phyloP scores from a whole-genome alignment of 2,797 vertebrate species.

The Etheostoma nigrum region DNA sequence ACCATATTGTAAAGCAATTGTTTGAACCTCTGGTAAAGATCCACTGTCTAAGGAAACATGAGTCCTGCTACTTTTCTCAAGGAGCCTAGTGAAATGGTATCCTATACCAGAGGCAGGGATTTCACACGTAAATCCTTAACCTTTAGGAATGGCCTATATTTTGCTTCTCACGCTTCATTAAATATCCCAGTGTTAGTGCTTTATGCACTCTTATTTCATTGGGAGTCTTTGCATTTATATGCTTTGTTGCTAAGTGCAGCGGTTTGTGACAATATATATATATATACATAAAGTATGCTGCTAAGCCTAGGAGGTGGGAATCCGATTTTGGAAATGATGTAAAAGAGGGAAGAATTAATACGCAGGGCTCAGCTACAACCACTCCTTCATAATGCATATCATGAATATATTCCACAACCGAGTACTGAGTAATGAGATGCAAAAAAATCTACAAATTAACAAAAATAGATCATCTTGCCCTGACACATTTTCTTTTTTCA shows the following conservation, averaged over 20 bases:
- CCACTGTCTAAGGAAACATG: conserved; percentile 24
- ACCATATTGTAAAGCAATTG: conserved; percentile 31
- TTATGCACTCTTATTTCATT: conserved; percentile 9
- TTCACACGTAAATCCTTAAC: conserved; percentile 64
- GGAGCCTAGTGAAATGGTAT: conserved; percentile 32
- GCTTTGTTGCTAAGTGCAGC: conserved; percentile 1
- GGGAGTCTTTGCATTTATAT: conserved; percentile 7
- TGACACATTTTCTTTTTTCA: conserved; percentile 57
- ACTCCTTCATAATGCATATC: conserved; percentile 58
- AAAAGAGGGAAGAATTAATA: conserved; percentile 46
- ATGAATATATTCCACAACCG: conserved; percentile 58
- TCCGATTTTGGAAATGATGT: conserved; percentile 31
- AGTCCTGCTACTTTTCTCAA: conserved; percentile 24
- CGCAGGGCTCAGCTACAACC: conserved; percentile 39
- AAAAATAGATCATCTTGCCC: conserved; percentile 62
- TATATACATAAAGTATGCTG: too few relatives aligned
- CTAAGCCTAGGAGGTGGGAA: conserved; percentile 23
- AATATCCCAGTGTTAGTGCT: neutral
- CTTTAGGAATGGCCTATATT: conserved; percentile 68
- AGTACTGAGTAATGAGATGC: conserved; percentile 47
- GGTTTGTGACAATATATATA: neutral
- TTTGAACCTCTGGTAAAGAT: conserved; percentile 40
- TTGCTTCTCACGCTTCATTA: conserved; percentile 27
- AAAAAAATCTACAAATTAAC: conserved; percentile 59
- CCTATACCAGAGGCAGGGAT: conserved; percentile 59